Evolutionary conservation across 2,888 invertebrate genomes (phyloP).

Genomic region (Lathronympha strigana): DNA sequence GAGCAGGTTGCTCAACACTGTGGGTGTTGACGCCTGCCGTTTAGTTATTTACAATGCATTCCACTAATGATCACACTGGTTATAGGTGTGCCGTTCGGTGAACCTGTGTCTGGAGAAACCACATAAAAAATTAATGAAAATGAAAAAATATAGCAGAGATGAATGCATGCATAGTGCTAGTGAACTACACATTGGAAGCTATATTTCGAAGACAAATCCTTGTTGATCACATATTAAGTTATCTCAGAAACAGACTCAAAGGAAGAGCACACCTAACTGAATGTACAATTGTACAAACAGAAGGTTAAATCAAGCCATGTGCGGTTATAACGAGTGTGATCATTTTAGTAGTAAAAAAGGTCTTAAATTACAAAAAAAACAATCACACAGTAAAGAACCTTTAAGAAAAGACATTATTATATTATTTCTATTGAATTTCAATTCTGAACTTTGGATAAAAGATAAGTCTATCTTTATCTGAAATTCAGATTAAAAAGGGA

Average conservation of each 20-base stretch:
- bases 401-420: constrained; percentile 72
- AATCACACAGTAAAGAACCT: constrained; percentile 77
- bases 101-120: constrained; percentile 14
- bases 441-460: constrained; percentile 43
- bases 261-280: constrained; percentile 22
- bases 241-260: neutral
- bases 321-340: constrained; percentile 59
- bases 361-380: constrained; percentile 72
- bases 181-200: neutral
- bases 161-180: neutral
- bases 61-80: constrained; percentile 68
- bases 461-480: constrained; percentile 39
- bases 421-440: constrained; percentile 45
- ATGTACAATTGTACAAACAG: constrained; percentile 23
- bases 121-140: neutral
- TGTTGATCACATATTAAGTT: neutral
- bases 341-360: constrained; percentile 57
- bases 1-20: constrained; percentile 63
- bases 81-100: constrained; percentile 44
- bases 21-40: constrained; percentile 74
- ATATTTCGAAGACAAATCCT: neutral
- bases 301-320: constrained; percentile 54
- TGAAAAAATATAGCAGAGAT: neutral
- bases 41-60: constrained; percentile 81
- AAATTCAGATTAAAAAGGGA: constrained; percentile 57